Percentiles rank a stretch among this genome's conserved stretches.
phyloP scores from a whole-genome alignment of 2,888 invertebrate genomes.

The Mimumesa dahlbomi region DNA sequence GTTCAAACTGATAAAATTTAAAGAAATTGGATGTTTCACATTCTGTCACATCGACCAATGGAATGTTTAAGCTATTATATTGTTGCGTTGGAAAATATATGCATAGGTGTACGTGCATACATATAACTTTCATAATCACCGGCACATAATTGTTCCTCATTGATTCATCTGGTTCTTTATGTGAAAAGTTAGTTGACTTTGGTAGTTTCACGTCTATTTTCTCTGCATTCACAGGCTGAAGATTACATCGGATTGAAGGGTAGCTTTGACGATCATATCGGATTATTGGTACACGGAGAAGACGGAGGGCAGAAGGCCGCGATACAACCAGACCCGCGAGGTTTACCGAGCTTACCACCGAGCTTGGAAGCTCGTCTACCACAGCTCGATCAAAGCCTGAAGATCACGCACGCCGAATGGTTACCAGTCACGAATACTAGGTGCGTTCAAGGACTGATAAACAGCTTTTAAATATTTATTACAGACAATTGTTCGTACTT shows the following conservation, averaged over 20 bases:
- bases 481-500: conserved; percentile 10
- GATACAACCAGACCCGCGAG: conserved; percentile 74
- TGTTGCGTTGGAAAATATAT: too few species aligned
- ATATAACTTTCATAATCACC: too few species aligned
- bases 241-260: conserved; percentile 80
- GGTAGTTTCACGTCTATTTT: too few species aligned
- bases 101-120: too few species aligned
- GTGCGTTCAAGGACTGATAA: conserved; percentile 77
- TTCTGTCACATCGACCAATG: too few species aligned
- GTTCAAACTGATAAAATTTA: too few species aligned
- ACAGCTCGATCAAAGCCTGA: conserved; percentile 84
- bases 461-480: conserved; percentile 16
- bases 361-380: conserved; percentile 81
- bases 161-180: too few species aligned
- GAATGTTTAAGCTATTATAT: too few species aligned
- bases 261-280: conserved; percentile 78
- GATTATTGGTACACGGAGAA: conserved; percentile 73
- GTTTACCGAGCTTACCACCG: conserved; percentile 75
- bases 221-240: conserved; percentile 74
- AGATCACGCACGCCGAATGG: conserved; percentile 89
- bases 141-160: too few species aligned
- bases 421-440: conserved; percentile 88
- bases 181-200: too few species aligned
- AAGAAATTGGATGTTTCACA: too few species aligned
- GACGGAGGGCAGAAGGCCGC: conserved; percentile 68